Evolutionary conservation across 2,113 vertebrate species (phyloP), one percentile per base, ranked within the genome.

Genomic region (Clinocottus analis): DNA sequence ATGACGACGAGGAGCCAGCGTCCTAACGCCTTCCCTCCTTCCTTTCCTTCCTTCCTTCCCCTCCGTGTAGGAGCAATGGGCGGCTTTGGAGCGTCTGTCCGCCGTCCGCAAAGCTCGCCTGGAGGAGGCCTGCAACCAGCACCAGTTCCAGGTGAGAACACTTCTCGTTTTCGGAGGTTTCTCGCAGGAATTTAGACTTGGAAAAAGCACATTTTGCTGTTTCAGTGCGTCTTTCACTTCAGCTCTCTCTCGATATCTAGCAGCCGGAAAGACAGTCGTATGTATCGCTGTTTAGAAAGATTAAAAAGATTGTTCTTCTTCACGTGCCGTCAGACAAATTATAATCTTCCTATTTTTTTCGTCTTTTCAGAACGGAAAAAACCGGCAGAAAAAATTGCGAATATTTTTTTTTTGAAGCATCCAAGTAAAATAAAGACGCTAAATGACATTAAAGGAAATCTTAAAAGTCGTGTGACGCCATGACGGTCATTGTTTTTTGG

Each of bases 81-180:
- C 97, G 41, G 96, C 95, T 73, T 93, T 99, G 86, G 98, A 97
- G 85, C 94, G 94, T 74, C 95, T 99, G 2, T 97, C 98, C 0
- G 96, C 96, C 27, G 95, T 98, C 9, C 94, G 98, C 41, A 99
- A 99, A 89, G 94, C 96, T 33, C 94, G 92, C 29, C 94, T 99
- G 58, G 96, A 97, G 87, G 97, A 99, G 81, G 98, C 98, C 94
- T 98, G 90, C 72, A 94, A 94, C 89, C 89, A 86, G 85, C 97
- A 99, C 91, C 98, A 99, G 93, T 99, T 99, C 94, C 97, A 99
- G 89, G 92, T 93, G 2, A 80, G 7, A 35, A 37, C 73, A 1
- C 60, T 58, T 29, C 7, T 27, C 23, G 2, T 5, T 4, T 25
- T 11, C 63, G 8, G 13, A 13, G 14, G 21, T 51, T n/a, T 66